These are phyloP conservation scores for Calameuta idolon DNA, from an alignment of 2,888 invertebrate genomes.

Conservation along the genomic window DNA sequence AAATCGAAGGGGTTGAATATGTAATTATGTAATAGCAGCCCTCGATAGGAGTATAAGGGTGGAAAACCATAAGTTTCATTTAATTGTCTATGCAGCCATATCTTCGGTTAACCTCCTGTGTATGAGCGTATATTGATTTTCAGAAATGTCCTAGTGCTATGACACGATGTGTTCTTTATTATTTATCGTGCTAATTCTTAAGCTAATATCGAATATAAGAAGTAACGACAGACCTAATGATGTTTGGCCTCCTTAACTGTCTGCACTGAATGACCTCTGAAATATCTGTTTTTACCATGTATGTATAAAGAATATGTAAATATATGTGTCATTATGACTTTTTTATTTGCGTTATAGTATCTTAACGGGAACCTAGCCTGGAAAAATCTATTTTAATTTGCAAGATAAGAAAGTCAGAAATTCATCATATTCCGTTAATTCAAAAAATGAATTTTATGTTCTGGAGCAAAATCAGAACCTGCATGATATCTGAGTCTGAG, in stretches of 20 bases:
- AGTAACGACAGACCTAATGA: not conserved
- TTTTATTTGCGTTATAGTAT: not conserved
- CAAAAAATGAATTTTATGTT: not conserved
- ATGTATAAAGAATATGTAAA: not conserved
- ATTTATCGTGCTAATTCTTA: conserved; percentile 31
- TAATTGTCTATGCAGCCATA: not conserved
- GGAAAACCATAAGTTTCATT: not conserved
- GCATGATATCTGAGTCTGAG: not conserved
- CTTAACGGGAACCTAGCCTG: not conserved
- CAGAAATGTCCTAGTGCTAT: not conserved
- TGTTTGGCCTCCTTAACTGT: not conserved
- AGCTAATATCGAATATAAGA: conserved; percentile 14
- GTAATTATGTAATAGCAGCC: not conserved
- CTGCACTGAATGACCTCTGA: not conserved
- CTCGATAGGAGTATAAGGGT: not conserved
- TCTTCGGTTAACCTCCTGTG: not conserved
- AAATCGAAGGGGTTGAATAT: not conserved
- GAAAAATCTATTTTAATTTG: not conserved
- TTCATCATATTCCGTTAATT: no score
- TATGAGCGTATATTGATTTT: not conserved
- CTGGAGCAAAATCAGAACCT: not conserved
- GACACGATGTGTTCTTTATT: conserved; percentile 25
- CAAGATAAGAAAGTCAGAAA: not conserved
- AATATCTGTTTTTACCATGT: not conserved
- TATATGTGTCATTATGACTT: not conserved